Evolutionary conservation across 2,113 vertebrate genomes (phyloP), one percentile per base, ranked within the genome.

Genomic region (Channa argus): DNA sequence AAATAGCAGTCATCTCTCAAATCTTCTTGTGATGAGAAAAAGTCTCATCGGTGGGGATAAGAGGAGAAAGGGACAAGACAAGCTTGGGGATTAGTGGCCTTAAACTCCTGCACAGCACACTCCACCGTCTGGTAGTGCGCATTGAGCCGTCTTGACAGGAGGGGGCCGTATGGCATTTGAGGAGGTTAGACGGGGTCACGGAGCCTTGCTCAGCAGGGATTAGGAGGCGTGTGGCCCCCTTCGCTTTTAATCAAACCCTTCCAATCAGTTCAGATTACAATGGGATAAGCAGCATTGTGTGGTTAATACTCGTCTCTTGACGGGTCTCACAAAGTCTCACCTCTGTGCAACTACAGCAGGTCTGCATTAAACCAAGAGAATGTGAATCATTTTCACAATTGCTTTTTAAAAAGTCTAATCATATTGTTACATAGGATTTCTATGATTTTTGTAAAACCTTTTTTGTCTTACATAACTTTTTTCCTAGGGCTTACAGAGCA

Each of bases 181-280:
- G 53, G 67, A 84, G 85, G 79, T 87, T 83, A 85, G 85, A 73
- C 46, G 84, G 70, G 85, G 86, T 84, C 80, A 79, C 47, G 67
- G 69, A 88, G 84, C 52, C 74, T 74, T 77, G 77, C 88, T 91
- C 90, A 74, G 73, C 73, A 5, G 86, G 91, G 87, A 86, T 93
- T 93, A 91, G 84, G 77, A 86, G 82, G 83, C 77, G 89, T 78
- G 84, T 91, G 87, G 79, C 89, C 87, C 84, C 86, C 83, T 91
- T 93, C 86, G 56, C 81, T 91, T 92, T 92, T 93, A 93, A 94
- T 94, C 90, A 92, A 90, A 92, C 79, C 83, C 87, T 82, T 84
- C 88, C 88, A 93, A 92, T 94, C 86, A 92, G 88, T 89, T 85
- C 91, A 92, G 87, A 93, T 91, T 89, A 92, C 87, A 91, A 88